phyloP scores from a whole-genome alignment of 2,797 vertebrate genomes.

The Pangasius mekongensis region DNA sequence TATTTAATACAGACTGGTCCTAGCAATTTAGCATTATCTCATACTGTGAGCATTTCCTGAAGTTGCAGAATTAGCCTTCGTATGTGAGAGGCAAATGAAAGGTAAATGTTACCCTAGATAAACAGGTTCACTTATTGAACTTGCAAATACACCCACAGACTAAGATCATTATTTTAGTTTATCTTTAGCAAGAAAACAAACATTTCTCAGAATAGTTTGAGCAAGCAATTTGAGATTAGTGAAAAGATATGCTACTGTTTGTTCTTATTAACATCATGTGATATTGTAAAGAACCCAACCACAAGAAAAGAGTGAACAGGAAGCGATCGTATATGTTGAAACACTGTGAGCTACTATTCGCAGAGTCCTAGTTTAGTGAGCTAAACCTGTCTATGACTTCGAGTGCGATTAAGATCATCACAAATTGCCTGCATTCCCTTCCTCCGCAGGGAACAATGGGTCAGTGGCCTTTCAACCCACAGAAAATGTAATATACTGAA shows the following conservation, averaged over 20 bases:
- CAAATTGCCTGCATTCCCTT: conserved; percentile 14
- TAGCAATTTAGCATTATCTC: not conserved
- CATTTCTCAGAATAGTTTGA: conserved; percentile 27
- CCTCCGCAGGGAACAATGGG: not conserved
- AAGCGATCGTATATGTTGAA: not conserved
- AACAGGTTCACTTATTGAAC: conserved; percentile 22
- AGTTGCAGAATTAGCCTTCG: not conserved
- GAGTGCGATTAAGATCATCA: conserved; percentile 5
- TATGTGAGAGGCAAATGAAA: not conserved
- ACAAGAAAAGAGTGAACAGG: not conserved
- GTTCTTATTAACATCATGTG: not conserved
- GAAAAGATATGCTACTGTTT: not conserved
- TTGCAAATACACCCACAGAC: conserved; percentile 36
- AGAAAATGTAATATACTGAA: not conserved
- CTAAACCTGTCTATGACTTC: not conserved
- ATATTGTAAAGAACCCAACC: not conserved
- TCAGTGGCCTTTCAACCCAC: conserved; percentile 1
- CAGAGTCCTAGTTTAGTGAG: not conserved
- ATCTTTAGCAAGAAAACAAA: conserved; percentile 34
- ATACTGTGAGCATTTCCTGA: not conserved
- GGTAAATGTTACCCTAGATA: not conserved
- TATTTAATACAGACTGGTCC: not conserved
- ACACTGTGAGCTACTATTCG: not conserved
- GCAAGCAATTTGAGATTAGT: conserved; percentile 1
- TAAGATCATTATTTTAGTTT: conserved; percentile 29